Base-by-base conservation (phyloP, 2,888 invertebrate species). In the Allacma fusca region DNA sequence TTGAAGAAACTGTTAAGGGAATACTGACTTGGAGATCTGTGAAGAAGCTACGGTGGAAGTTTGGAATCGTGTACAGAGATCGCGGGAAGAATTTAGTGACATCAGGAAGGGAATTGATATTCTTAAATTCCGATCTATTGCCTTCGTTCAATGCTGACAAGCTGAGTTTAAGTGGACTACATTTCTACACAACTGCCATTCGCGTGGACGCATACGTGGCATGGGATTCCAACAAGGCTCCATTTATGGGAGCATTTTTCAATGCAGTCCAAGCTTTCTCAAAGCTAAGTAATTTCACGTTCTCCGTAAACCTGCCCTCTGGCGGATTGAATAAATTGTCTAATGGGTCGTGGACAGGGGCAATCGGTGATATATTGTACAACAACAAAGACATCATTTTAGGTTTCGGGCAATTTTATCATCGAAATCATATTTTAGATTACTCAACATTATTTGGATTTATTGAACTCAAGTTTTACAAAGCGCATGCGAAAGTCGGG, bases 171-270 rank as follows among this genome's bases (percentile, higher is more conserved):
- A 21, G 7, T 23, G 59, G 59, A 7, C 59, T 5, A 59, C 59
- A 59, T 59, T 59, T 59, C 59, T n/a, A 7, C 7, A 7, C 12
- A 19, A 21, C 59, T 7, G 9, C 59, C 9, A 21, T 21, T 59
- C 59, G 12, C 19, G 5, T n/a, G n/a, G n/a, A n/a, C n/a, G n/a
- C n/a, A n/a, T n/a, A n/a, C n/a, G n/a, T n/a, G n/a, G n/a, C n/a
- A 5, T 13, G 23, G 5, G 7, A 23, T 19, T 23, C 59, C 5
- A 23, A 23, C 5, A 59, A 59, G n/a, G 59, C 7, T 7, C 59
- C 59, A 21, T 59, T 21, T n/a, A 59, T 59, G 59, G 59, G 59
- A n/a, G 12, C 9, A 19, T 59, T 59, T 59, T 59, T 13, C 59
- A 59, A 59, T 59, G 59, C n/a, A 13, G 5, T 59, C 7, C 19